phyloP scores from a whole-genome alignment of 1,140 invertebrate species.

The Drosophila serrata region DNA sequence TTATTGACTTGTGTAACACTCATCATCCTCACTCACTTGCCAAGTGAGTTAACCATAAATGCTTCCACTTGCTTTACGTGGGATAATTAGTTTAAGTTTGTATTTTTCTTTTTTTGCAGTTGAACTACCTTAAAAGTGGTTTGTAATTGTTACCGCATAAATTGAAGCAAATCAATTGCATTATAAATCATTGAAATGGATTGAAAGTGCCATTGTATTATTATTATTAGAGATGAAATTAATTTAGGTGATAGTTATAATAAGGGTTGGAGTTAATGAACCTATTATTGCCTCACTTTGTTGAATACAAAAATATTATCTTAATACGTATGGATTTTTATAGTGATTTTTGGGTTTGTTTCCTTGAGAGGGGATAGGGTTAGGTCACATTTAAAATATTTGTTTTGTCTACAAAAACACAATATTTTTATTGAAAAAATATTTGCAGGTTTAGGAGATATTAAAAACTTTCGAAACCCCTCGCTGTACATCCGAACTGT shows the following conservation, averaged over 20 bases:
- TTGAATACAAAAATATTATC: not conserved
- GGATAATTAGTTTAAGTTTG: conserved; percentile 2
- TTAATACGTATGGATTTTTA: not conserved
- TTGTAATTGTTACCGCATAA: conserved; percentile 24
- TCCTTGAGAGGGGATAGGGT: too few species aligned
- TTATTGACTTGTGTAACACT: conserved; percentile 18
- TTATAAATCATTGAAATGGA: not conserved
- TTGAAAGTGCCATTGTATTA: not conserved
- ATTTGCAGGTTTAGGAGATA: too few species aligned
- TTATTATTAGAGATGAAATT: not conserved
- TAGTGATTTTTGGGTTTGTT: too few species aligned
- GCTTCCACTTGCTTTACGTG: conserved; percentile 2
- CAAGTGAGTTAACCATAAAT: conserved; percentile 4
- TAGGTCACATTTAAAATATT: too few species aligned
- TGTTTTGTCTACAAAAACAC: too few species aligned
- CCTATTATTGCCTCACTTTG: not conserved
- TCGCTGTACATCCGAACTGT: too few species aligned
- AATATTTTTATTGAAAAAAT: too few species aligned
- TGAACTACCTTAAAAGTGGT: conserved; percentile 26
- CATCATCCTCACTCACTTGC: not conserved
- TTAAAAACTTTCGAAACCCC: too few species aligned
- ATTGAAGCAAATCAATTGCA: conserved; percentile 1
- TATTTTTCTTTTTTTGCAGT: conserved; percentile 11
- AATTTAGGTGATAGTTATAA: too few species aligned
- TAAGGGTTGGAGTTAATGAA: not conserved